Conservation (phyloP, 2,113 vertebrate species). For the Nycticryphes semicollaris region DNA sequence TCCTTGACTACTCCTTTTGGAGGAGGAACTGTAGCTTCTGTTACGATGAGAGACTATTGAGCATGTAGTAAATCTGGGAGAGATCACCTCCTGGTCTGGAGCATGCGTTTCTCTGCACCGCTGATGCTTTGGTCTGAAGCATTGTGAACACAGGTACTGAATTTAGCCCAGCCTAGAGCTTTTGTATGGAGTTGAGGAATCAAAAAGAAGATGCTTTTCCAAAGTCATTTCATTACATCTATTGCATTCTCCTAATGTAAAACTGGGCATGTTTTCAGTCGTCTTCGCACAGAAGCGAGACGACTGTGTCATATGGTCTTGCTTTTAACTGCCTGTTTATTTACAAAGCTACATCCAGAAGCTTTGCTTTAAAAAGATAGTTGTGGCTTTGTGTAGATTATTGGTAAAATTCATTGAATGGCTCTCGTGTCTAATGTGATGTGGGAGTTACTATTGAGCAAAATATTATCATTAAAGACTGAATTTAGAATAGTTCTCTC, state of each 20-base stretch:
- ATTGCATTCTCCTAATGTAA: neutral
- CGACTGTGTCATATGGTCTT: neutral
- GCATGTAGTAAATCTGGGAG: neutral
- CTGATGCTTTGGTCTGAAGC: conserved; percentile 30
- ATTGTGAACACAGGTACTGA: neutral
- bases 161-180: neutral
- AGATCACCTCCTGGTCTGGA: neutral
- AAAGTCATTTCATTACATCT: neutral
- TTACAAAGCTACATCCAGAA: neutral
- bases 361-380: neutral
- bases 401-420: neutral
- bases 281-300: neutral
- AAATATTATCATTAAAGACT: neutral
- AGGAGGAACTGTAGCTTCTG: neutral
- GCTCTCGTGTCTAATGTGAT: neutral
- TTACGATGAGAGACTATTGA: neutral
- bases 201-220: neutral
- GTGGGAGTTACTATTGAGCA: neutral
- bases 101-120: neutral
- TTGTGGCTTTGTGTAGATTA: neutral
- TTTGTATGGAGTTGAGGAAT: neutral
- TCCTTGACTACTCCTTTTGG: neutral
- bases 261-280: neutral
- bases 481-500: neutral
- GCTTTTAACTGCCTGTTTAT: neutral